Base-by-base conservation (phyloP, 2,797 vertebrate genomes). In the Pipistrellus pygmaeus region DNA sequence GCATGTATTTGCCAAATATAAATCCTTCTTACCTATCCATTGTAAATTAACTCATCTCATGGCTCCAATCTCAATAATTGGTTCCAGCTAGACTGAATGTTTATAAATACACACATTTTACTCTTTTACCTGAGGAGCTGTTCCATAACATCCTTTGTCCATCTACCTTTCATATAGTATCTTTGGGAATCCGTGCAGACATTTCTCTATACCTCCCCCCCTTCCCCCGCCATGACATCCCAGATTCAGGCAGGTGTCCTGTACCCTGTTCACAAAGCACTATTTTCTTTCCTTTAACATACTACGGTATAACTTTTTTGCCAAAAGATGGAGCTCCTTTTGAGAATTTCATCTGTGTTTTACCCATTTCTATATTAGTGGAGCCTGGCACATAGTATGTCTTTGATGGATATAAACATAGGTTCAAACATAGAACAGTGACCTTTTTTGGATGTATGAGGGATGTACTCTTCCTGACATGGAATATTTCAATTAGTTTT, bases 61-160 rank as follows among this genome's bases (percentile, higher is more conserved):
- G 27, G 51, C 51, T 89, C n/a, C 23, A 35, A 72, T 92, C 81
- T 93, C 44, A 90, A 82, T 30, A 93, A 85, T 53, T 91, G 60
- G 44, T 85, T 68, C 60, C n/a, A 76, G n/a, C 51, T 80, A 83
- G 21, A 66, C n/a, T 88, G 71, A 96, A 62, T 62, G 12, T 81
- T 15, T 88, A 21, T 41, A 93, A 62, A 62, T 91, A 44, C 2
- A 44, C 2, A 87, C 7, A 76, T 86, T 82, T 73, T 85, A 85
- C 91, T 96, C 3, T 85, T 66, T 60, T 57, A 7, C 51, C 27
- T 62, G 51, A 64, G 32, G 23, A 95, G 8, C 12, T 92, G 5
- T 92, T 81, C 11, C 46, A 91, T 92, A 86, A 75, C 2, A 94
- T 77, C 23, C 0, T 35, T 91, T 93, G 21, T 60, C 17, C 23